Conservation (phyloP, 2,888 invertebrate species). For the Rhamphomyia laevipes region DNA sequence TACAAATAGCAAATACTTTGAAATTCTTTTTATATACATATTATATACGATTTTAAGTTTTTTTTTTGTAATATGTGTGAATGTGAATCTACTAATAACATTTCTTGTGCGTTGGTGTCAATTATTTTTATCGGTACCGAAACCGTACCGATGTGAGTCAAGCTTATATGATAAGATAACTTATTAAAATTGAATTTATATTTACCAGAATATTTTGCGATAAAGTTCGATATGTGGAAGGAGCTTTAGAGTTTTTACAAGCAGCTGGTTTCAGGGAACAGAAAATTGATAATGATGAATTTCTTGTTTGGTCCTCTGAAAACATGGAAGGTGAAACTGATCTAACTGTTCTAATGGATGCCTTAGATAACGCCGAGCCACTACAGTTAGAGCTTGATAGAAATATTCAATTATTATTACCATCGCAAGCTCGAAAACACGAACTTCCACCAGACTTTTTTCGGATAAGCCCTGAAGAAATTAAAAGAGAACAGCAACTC, state of each 20-base stretch:
- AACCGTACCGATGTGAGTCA: no score
- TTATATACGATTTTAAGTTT: no score
- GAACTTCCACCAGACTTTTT: constrained; percentile 79
- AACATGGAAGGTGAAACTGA: constrained; percentile 39
- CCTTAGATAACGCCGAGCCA: constrained; percentile 65
- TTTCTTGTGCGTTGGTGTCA: no score
- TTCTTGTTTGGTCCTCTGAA: constrained; percentile 51
- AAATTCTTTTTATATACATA: no score
- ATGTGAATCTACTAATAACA: no score
- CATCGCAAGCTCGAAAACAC: constrained; percentile 56
- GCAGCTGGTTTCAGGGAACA: constrained; percentile 72
- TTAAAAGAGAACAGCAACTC: constrained; percentile 70
- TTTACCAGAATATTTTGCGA: constrained; percentile 54
- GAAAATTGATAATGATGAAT: constrained; percentile 50
- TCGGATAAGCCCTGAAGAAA: constrained; percentile 64
- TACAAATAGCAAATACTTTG: no score
- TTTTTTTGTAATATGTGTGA: no score
- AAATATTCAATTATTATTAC: constrained; percentile 69
- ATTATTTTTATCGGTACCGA: no score
- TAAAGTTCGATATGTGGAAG: constrained; percentile 66
- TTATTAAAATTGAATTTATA: background rate
- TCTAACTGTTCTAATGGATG: constrained; percentile 57
- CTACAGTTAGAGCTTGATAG: constrained; percentile 77
- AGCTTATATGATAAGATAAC: no score
- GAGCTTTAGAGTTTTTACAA: constrained; percentile 64